These are phyloP conservation scores for Heliothis subflexa DNA, from an alignment of 1,140 invertebrate species.

Conservation along the genomic window DNA sequence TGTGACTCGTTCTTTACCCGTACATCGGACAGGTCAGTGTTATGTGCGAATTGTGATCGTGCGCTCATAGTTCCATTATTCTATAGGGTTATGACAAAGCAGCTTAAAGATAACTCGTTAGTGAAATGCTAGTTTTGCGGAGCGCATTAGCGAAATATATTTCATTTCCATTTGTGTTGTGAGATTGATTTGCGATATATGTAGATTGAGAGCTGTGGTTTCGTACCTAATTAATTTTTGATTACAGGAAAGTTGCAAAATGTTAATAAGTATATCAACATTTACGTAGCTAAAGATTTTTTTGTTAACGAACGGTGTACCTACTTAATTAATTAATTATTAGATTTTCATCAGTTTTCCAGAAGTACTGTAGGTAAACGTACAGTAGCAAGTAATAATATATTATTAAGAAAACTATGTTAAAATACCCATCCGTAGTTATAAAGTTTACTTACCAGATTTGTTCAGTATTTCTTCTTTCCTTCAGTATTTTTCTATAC, in stretches of 20 bases:
- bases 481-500: no score
- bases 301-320: no score
- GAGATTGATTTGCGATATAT: slow-evolving; percentile 9
- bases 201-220: neutral
- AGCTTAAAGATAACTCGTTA: slow-evolving; percentile 80
- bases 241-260: neutral
- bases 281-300: neutral
- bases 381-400: no score
- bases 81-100: slow-evolving; percentile 70
- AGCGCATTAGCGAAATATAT: slow-evolving; percentile 35
- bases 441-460: no score
- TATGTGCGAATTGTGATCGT: slow-evolving; percentile 61
- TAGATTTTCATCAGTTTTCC: no score
- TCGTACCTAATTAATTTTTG: neutral
- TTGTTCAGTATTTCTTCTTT: no score
- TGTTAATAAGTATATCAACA: neutral
- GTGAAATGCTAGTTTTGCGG: slow-evolving; percentile 65
- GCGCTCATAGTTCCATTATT: slow-evolving; percentile 67
- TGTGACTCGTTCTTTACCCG: slow-evolving; percentile 8
- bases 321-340: no score
- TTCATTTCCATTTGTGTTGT: slow-evolving; percentile 32
- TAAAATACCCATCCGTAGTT: no score
- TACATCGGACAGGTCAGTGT: slow-evolving; percentile 53
- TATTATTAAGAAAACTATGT: no score
- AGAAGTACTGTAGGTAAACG: no score